Evolutionary conservation across 2,797 vertebrate genomes (phyloP).

Genomic region (Neosilurus hyrtlii): DNA sequence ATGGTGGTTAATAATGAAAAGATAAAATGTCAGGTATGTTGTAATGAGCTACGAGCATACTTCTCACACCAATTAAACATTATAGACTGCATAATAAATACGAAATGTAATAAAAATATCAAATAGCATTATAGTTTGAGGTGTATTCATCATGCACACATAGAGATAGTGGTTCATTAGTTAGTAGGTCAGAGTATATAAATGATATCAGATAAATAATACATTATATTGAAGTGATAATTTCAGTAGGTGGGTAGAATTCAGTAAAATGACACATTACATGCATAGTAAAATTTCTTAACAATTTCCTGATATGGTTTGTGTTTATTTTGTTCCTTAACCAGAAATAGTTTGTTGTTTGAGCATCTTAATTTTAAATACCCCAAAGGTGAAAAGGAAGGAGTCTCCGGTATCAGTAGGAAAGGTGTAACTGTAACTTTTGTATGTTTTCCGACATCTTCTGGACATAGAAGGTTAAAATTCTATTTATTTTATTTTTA

Average conservation of each 20-base stretch:
- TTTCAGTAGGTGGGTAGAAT: too few relatives aligned
- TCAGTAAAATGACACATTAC: too few relatives aligned
- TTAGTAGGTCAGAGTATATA: not conserved
- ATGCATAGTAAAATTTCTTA: too few relatives aligned
- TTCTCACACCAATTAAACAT: not conserved
- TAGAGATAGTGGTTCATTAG: not conserved
- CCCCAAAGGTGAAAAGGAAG: not conserved
- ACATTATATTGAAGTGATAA: too few relatives aligned
- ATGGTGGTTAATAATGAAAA: not conserved
- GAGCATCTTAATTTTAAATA: not conserved
- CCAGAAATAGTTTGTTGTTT: not conserved
- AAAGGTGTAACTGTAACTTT: not conserved
- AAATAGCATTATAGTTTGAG: not conserved
- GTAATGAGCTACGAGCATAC: not conserved
- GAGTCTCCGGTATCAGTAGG: not conserved
- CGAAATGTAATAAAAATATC: not conserved
- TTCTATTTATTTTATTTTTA: too few relatives aligned
- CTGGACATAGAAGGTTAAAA: too few relatives aligned
- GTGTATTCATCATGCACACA: not conserved
- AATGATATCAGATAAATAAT: too few relatives aligned
- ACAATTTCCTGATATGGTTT: not conserved
- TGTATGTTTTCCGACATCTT: too few relatives aligned
- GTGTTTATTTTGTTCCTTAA: not conserved
- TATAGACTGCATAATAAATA: not conserved
- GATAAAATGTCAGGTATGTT: constrained; percentile 13